Evolutionary conservation across 2,113 vertebrate species (phyloP).

Genomic region (Oncorhynchus tshawytscha): DNA sequence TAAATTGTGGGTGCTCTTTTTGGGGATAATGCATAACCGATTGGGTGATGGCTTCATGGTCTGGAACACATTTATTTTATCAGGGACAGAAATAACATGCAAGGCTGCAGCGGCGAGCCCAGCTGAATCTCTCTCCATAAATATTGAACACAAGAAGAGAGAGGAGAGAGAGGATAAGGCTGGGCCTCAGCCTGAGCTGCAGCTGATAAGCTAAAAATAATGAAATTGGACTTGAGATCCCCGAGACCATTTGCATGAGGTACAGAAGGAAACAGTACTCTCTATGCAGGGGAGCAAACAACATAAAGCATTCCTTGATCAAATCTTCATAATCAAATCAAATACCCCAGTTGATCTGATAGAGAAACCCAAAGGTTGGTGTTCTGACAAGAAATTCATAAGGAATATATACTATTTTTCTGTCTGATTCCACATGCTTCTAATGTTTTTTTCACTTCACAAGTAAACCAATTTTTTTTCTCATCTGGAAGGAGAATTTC

Average conservation of each 20-base stretch:
- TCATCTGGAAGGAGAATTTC: neutral
- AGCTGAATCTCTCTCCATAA: slow-evolving; percentile 29
- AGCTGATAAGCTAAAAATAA: slow-evolving; percentile 44
- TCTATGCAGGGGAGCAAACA: slow-evolving; percentile 17
- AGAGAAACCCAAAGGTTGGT: neutral
- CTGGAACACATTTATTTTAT: slow-evolving; percentile 26
- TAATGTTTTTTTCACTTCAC: neutral
- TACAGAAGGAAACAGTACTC: slow-evolving; percentile 25
- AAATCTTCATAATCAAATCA: slow-evolving; percentile 41
- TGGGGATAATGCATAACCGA: slow-evolving; percentile 36
- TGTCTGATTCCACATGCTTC: neutral
- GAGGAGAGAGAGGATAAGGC: slow-evolving; percentile 15
- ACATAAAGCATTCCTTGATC: slow-evolving; percentile 39
- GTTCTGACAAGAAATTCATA: neutral
- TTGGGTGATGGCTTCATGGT: slow-evolving; percentile 33
- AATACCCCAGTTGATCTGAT: slow-evolving; percentile 20
- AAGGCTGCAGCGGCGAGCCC: slow-evolving; percentile 12
- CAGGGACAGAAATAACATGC: slow-evolving; percentile 31
- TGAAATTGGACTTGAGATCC: slow-evolving; percentile 22
- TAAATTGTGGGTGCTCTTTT: slow-evolving; percentile 34
- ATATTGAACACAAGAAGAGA: slow-evolving; percentile 28
- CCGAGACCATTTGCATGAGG: slow-evolving; percentile 37
- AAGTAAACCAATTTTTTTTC: neutral
- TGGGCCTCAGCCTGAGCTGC: slow-evolving; percentile 7
- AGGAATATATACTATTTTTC: neutral